Conservation (phyloP, 2,888 invertebrate species). For the Falcaria lacertinaria region DNA sequence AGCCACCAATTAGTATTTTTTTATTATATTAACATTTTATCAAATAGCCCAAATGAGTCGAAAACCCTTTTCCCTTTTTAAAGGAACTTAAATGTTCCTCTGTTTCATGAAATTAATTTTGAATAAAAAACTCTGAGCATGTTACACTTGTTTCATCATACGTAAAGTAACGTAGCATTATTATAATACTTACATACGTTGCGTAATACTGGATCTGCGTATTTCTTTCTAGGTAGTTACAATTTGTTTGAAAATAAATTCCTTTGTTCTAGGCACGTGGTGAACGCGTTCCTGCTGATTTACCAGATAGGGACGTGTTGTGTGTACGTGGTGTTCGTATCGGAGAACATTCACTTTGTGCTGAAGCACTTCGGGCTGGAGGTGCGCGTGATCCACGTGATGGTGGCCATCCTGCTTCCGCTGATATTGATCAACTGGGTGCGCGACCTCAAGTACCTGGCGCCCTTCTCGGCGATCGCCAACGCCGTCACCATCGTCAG, state of each 20-base stretch:
- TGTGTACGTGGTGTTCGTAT: conserved; percentile 96
- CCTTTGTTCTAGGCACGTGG: conserved; percentile 80
- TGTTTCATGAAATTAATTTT: no score
- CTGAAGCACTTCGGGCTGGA: conserved; percentile 71
- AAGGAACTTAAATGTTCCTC: no score
- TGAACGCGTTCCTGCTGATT: conserved; percentile 87
- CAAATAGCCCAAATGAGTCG: no score
- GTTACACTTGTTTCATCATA: no score
- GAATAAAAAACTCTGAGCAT: no score
- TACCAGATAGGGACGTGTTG: conserved; percentile 98
- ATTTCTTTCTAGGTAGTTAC: background rate
- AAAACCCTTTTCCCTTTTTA: no score
- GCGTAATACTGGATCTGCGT: background rate
- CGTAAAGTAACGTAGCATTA: no score
- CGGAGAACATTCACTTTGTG: conserved; percentile 89
- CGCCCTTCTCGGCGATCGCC: conserved; percentile 94
- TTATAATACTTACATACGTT: no score
- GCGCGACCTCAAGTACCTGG: conserved; percentile 90
- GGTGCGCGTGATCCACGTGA: conserved; percentile 81
- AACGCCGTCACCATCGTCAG: conserved; percentile 91
- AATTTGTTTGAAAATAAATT: background rate
- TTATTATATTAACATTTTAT: no score
- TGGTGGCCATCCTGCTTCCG: conserved; percentile 86
- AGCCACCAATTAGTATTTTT: no score
- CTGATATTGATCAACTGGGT: conserved; percentile 90